Base-by-base conservation (phyloP, 2,113 vertebrate species). In the Rhineura floridana region DNA sequence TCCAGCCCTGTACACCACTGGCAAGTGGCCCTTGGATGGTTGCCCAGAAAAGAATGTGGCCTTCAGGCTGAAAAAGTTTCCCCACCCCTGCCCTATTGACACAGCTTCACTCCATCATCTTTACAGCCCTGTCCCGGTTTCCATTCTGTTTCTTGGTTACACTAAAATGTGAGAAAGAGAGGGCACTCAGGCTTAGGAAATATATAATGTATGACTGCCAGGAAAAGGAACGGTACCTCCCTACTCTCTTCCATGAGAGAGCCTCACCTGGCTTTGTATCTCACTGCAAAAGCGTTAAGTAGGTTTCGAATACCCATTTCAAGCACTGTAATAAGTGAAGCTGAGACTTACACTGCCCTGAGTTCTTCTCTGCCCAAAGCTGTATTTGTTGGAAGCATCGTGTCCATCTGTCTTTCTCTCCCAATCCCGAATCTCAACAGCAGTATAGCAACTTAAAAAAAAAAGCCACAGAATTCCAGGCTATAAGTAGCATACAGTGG, bases 401-500 rank as follows among this genome's bases (percentile, higher is more conserved):
- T 21, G 17, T 69, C 70, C 76, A 33, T 77, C 55, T 63, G 93
- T 88, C 90, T 44, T 82, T 88, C 69, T 67, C 62, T 67, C 84
- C 39, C 83, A 88, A 44, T 86, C 92, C 82, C 28, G 85, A 93
- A 28, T 72, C 91, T 93, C 75, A 69, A 93, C 88, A 89, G 50
- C 88, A 90, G 95, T 96, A 96, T 95, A 90, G 90, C 8, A 63
- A 95, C 93, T 95, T 97, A 89, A 63, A 96, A 89, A 87, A 86
- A 59, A 96, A 97, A 97, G 91, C 97, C 97, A 39, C 97, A 97
- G 84, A 93, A 96, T 96, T 96, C 93, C 96, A 95, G 95, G 93
- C 93, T 97, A 96, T 96, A 97, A 96, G 95, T 96, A 96, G 95
- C 95, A 95, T 36, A 94, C 85, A 93, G 93, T 36, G 95, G 91